Percentiles rank a stretch among this genome's conserved stretches.
Conservation (phyloP, 1,140 invertebrate genomes). For the Cherax quadricarinatus region DNA sequence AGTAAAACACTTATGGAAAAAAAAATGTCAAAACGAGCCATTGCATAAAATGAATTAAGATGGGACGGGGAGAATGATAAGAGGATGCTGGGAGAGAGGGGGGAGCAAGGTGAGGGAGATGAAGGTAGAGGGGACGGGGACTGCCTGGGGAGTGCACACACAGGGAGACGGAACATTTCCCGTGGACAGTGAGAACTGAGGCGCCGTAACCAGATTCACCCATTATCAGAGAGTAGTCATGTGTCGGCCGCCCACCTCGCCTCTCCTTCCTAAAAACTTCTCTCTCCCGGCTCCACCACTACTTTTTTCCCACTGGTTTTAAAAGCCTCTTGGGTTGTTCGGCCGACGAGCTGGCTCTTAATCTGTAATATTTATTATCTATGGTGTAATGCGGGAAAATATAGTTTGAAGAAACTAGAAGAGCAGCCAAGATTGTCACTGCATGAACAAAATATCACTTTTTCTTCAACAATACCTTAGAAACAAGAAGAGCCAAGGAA, state of each 20-base stretch:
- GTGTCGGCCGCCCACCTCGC: constrained; percentile 13
- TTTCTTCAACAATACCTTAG: too few relatives aligned
- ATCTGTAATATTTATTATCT: not conserved
- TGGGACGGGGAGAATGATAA: not conserved
- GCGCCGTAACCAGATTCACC: constrained; percentile 24
- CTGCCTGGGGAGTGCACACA: not conserved
- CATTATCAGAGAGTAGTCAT: constrained; percentile 37
- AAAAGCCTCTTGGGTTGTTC: constrained; percentile 33
- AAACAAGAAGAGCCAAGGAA: too few relatives aligned
- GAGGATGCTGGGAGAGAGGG: not conserved
- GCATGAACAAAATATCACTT: too few relatives aligned
- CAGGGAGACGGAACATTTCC: not conserved
- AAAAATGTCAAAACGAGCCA: too few relatives aligned
- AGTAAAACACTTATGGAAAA: too few relatives aligned
- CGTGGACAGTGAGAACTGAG: constrained; percentile 26
- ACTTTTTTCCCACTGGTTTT: constrained; percentile 40
- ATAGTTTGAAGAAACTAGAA: too few relatives aligned
- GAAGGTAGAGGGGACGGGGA: not conserved
- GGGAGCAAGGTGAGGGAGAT: too few relatives aligned
- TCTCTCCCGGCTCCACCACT: not conserved
- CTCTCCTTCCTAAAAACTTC: constrained; percentile 37
- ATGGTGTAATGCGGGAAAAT: too few relatives aligned
- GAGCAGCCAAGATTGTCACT: too few relatives aligned
- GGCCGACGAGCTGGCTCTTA: too few relatives aligned
- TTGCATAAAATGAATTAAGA: not conserved